phyloP scores from a whole-genome alignment of 2,888 invertebrate species.

The Uloborus plumipes region DNA sequence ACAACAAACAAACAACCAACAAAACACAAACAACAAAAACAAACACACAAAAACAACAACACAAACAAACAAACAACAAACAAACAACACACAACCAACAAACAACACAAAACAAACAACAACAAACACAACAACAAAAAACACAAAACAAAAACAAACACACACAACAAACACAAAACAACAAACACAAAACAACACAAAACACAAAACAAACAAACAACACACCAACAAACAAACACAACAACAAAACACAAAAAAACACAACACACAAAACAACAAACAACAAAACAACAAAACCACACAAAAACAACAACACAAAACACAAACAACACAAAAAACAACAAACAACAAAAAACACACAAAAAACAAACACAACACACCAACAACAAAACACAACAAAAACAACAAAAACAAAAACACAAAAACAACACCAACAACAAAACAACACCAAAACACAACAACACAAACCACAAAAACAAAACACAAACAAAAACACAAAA shows the following conservation, averaged over 20 bases:
- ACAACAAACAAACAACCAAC: not conserved
- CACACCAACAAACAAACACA: not conserved
- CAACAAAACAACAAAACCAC: not conserved
- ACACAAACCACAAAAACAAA: not conserved
- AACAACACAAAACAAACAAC: not conserved
- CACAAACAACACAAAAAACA: not conserved
- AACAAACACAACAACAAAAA: not conserved
- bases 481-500: not conserved
- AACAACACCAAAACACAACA: not conserved
- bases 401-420: not conserved
- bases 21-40: not conserved
- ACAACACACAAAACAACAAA: not conserved
- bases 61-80: not conserved
- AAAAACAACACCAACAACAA: not conserved
- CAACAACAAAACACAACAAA: not conserved
- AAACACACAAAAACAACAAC: not conserved
- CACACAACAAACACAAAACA: not conserved
- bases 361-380: not conserved
- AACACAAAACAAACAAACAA: not conserved
- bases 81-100: not conserved
- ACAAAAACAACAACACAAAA: not conserved
- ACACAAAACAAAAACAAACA: not conserved
- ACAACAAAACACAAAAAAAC: not conserved
- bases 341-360: not conserved
- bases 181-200: not conserved